Evolutionary conservation across 2,888 invertebrate genomes (phyloP).

Genomic region (Onchidella celtica): DNA sequence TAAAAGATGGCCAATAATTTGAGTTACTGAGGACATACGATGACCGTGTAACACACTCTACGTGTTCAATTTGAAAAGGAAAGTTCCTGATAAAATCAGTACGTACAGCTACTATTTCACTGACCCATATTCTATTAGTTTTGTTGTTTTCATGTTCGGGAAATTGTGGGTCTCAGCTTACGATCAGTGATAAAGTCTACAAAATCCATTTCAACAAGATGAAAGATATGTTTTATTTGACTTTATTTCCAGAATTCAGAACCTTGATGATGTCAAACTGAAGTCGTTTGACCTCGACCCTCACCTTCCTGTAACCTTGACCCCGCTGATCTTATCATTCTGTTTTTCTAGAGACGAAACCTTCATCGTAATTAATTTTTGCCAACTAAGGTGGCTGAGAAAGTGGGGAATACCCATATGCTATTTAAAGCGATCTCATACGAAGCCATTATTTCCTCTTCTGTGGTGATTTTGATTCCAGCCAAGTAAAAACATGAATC

Average conservation of each 20-base stretch:
- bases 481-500: neutral
- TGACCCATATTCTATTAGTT: too few relatives aligned
- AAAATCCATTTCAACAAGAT: too few relatives aligned
- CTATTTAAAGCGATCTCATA: neutral
- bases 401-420: neutral
- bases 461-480: neutral
- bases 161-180: too few relatives aligned
- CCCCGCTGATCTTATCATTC: conserved; percentile 14
- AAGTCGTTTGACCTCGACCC: conserved; percentile 22
- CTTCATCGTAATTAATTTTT: neutral
- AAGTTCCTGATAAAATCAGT: too few relatives aligned
- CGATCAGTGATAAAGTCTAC: too few relatives aligned
- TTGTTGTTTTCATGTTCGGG: too few relatives aligned
- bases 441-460: neutral
- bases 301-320: conserved; percentile 27
- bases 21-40: too few relatives aligned
- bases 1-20: too few relatives aligned
- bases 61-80: too few relatives aligned
- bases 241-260: conserved; percentile 41
- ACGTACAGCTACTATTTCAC: too few relatives aligned
- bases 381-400: neutral
- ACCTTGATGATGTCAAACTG: conserved; percentile 37
- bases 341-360: neutral
- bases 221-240: too few relatives aligned
- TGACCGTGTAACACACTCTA: too few relatives aligned